These are phyloP conservation scores for Brevimyrus niger DNA, from an alignment of 2,113 vertebrate genomes.

Conservation along the genomic window DNA sequence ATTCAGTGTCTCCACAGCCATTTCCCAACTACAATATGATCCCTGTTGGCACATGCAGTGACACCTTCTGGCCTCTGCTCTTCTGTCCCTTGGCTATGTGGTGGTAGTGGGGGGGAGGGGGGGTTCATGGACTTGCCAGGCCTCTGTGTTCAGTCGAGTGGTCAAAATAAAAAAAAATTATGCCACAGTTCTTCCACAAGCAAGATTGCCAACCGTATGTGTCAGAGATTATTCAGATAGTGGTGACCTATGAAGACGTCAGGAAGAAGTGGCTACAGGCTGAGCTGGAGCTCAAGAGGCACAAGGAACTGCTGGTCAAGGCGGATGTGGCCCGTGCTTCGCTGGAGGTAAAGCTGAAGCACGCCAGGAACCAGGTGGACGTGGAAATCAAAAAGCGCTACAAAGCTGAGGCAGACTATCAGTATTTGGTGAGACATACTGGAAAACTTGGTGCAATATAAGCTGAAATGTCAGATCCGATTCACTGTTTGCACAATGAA, in stretches of 20 bases:
- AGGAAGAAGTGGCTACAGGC: conserved; percentile 59
- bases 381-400: conserved; percentile 76
- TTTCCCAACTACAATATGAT: neutral
- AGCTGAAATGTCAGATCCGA: neutral
- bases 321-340: conserved; percentile 63
- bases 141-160: neutral
- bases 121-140: neutral
- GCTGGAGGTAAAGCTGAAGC: conserved; percentile 73
- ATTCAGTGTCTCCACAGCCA: neutral
- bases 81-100: neutral
- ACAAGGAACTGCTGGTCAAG: conserved; percentile 62
- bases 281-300: conserved; percentile 60
- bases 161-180: neutral
- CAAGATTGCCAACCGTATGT: neutral
- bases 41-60: neutral
- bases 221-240: conserved; percentile 54
- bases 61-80: neutral
- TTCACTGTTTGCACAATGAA: neutral
- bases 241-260: conserved; percentile 50
- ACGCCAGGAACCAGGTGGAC: conserved; percentile 75
- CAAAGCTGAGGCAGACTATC: conserved; percentile 65
- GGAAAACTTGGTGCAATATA: neutral
- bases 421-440: conserved; percentile 61
- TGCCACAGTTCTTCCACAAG: neutral
- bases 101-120: no score